Evolutionary conservation across 2,888 invertebrate species (phyloP).

Genomic region (Ectemnius lituratus): DNA sequence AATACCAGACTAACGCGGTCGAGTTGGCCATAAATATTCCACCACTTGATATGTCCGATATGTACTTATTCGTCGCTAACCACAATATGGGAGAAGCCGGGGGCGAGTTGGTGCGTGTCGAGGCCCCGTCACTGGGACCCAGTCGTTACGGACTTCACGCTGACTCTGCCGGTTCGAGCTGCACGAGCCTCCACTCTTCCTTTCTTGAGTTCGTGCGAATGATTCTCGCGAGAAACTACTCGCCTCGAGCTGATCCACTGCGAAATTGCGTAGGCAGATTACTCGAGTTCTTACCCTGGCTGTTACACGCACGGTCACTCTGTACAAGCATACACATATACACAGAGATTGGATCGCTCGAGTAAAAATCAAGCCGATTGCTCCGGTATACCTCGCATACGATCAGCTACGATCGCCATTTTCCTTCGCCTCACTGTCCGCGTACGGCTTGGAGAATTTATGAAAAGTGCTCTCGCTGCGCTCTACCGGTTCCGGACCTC

Average conservation of each 20-base stretch:
- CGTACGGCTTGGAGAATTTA: neutral
- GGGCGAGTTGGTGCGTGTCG: conserved; percentile 68
- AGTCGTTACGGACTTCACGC: conserved; percentile 76
- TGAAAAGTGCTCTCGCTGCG: neutral
- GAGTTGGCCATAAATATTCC: neutral
- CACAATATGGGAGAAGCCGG: conserved; percentile 60
- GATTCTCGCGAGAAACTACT: conserved; percentile 59
- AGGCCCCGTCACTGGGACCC: conserved; percentile 50
- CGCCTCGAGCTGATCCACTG: conserved; percentile 59
- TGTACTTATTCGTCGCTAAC: conserved; percentile 10
- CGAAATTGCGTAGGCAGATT: conserved; percentile 66
- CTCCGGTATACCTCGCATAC: conserved; percentile 23
- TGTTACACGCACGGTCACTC: conserved; percentile 42
- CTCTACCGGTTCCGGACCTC: conserved; percentile 5
- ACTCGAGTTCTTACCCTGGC: conserved; percentile 57
- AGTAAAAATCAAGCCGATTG: conserved; percentile 41
- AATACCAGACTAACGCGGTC: neutral
- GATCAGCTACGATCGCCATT: conserved; percentile 35
- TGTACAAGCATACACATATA: too few relatives aligned
- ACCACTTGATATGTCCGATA: neutral
- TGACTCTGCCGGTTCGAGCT: conserved; percentile 70
- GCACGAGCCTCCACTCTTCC: conserved; percentile 53
- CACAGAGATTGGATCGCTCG: conserved; percentile 40
- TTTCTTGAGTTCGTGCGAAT: conserved; percentile 73
- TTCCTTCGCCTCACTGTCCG: neutral